Evolutionary conservation across 2,797 vertebrate species (phyloP), one percentile per base, ranked within the genome.

Genomic region (Neopelma chrysocephalum): DNA sequence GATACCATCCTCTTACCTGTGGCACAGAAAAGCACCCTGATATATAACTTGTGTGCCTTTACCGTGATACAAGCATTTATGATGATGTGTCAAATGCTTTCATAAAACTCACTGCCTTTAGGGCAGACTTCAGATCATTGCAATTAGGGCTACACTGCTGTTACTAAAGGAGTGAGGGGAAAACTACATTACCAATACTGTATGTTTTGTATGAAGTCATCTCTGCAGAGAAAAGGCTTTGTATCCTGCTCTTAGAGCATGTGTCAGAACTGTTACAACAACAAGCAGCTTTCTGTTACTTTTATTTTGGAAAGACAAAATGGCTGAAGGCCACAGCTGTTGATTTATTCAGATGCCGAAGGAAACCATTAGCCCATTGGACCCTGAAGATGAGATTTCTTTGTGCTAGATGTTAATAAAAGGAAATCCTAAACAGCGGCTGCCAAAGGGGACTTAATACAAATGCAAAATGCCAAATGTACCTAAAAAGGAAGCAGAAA

Each of bases 311-410:
- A 72, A 87, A 82, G 85, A 81, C 62, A 84, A 83, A 93, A 82
- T 13, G 56, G 77, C 85, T 76, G 91, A 91, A 91, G 84, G 91
- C 87, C 89, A 90, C 91, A 96, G 96, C 96, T 94, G 93, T 79
- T 86, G 85, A 94, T 96, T 79, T 91, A 94, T 94, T 96, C 93
- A 94, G 70, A 72, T 84, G 77, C 89, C 0, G 4, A 92, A 93
- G 93, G 94, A 96, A 96, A 94, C 73, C 80, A 91, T 94, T 89
- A 95, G 96, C 40, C 87, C 80, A 51, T 15, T 94, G 89, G 93
- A 94, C 87, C 90, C 94, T 94, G 85, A 95, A 94, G 94, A 96
- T 79, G 94, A 91, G 87, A 88, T 94, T 94, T 89, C 93, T 94
- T 95, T 95, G 89, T 96, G 93, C 69, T 94, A 79, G 61, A 87